These are phyloP conservation scores for Sprattus sprattus DNA, from an alignment of 2,113 vertebrate genomes.

Conservation along the genomic window DNA sequence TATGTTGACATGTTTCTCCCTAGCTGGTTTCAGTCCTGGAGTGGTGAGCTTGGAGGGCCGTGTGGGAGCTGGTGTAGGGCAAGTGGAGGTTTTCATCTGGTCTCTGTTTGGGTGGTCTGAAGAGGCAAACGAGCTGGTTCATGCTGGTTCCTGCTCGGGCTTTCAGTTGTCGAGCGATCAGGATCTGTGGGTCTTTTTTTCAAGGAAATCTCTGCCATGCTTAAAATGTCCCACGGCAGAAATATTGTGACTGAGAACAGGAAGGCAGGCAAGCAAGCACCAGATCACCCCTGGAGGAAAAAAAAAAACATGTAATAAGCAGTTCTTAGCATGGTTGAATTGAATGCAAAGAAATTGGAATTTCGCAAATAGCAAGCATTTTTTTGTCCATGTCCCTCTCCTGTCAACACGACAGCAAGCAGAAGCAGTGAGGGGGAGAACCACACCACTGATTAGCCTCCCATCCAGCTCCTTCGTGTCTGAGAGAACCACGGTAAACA, in stretches of 20 bases:
- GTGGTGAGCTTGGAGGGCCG: conserved; percentile 15
- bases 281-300: no score
- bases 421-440: no score
- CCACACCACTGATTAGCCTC: not conserved
- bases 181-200: conserved; percentile 7
- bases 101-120: conserved; percentile 46
- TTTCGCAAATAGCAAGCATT: not conserved
- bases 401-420: not conserved
- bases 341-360: not conserved
- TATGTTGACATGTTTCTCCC: conserved; percentile 21
- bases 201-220: not conserved
- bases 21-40: conserved; percentile 5
- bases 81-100: conserved; percentile 27
- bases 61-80: conserved; percentile 16
- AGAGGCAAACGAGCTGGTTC: conserved; percentile 35
- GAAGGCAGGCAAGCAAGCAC: not conserved
- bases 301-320: not conserved
- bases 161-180: not conserved
- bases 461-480: not conserved
- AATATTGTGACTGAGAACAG: not conserved
- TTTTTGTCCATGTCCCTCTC: not conserved
- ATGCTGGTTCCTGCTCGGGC: conserved; percentile 4
- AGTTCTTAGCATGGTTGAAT: not conserved
- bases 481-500: not conserved
- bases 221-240: not conserved